Evolutionary conservation across 2,888 invertebrate genomes (phyloP).

Genomic region (Agrochola macilenta): DNA sequence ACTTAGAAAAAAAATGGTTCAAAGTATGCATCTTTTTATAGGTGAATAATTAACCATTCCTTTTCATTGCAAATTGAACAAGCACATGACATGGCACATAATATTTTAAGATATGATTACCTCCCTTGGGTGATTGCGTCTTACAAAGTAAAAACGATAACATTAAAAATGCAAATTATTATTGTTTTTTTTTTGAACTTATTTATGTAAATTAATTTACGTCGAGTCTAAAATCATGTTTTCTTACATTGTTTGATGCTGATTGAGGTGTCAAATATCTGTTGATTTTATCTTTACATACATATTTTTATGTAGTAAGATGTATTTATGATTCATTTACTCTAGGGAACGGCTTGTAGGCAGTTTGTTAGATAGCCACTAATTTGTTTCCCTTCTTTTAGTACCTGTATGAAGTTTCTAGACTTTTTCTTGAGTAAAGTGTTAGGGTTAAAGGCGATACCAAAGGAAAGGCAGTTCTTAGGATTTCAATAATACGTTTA

Average conservation of each 20-base stretch:
- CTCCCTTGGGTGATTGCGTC: not conserved
- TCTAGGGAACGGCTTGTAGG: not conserved
- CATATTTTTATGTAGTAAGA: not conserved
- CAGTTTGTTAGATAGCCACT: not conserved
- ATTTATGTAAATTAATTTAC: conserved; percentile 6
- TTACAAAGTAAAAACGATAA: conserved; percentile 18
- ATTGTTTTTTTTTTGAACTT: too few species aligned
- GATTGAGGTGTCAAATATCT: not conserved
- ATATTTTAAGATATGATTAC: conserved; percentile 16
- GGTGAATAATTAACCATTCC: conserved; percentile 8
- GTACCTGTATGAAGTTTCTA: not conserved
- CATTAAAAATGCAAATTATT: conserved; percentile 26
- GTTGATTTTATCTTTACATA: too few species aligned
- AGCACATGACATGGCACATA: conserved; percentile 2
- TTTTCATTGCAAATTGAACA: conserved; percentile 2
- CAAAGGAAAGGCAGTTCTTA: too few species aligned
- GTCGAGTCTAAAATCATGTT: not conserved
- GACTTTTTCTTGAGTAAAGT: not conserved
- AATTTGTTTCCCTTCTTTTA: not conserved
- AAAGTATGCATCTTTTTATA: not conserved
- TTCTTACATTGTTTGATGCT: conserved; percentile 27
- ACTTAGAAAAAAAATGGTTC: not conserved
- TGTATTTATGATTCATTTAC: not conserved
- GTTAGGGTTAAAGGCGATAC: too few species aligned
- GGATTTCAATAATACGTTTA: too few species aligned